These are phyloP conservation scores for Oreotrochilus melanogaster DNA, from an alignment of 2,113 vertebrate species.

Conservation along the genomic window DNA sequence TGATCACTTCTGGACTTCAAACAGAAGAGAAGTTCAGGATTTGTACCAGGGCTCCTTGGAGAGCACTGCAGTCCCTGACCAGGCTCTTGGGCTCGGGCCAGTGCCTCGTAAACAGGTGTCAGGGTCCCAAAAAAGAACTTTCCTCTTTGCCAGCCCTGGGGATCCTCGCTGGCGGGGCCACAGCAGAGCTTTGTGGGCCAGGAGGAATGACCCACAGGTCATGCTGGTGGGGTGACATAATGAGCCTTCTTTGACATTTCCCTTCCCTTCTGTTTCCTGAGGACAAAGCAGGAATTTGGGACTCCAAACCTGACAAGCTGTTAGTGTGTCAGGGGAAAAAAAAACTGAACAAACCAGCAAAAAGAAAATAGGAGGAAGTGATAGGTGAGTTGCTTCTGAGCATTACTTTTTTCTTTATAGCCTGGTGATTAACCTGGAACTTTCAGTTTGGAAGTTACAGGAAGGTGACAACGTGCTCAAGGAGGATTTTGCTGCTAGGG, in stretches of 20 bases:
- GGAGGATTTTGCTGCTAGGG: constrained; percentile 56
- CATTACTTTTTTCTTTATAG: rapidly evolving
- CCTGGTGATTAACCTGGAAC: background rate
- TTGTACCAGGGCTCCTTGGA: background rate
- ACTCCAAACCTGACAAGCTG: background rate
- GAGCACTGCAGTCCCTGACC: background rate
- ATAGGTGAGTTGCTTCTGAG: background rate
- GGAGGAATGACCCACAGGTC: background rate
- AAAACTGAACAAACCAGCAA: background rate
- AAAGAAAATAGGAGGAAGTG: background rate
- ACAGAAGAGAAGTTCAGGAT: background rate
- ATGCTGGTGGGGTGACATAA: background rate
- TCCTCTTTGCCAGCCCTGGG: constrained; percentile 34
- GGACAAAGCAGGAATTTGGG: background rate
- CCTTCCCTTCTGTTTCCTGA: background rate
- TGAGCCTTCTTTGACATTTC: background rate
- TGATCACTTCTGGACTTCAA: background rate
- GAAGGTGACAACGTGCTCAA: background rate
- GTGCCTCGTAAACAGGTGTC: constrained; percentile 49
- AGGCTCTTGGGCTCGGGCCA: background rate
- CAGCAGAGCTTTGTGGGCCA: background rate
- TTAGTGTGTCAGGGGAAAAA: background rate
- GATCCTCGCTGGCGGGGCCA: constrained; percentile 28
- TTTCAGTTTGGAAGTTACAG: background rate
- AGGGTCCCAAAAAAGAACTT: constrained; percentile 38